Percentiles rank a stretch among this genome's conserved stretches.
Conservation (phyloP, 2,888 invertebrate genomes). For the Bombylius discolor region DNA sequence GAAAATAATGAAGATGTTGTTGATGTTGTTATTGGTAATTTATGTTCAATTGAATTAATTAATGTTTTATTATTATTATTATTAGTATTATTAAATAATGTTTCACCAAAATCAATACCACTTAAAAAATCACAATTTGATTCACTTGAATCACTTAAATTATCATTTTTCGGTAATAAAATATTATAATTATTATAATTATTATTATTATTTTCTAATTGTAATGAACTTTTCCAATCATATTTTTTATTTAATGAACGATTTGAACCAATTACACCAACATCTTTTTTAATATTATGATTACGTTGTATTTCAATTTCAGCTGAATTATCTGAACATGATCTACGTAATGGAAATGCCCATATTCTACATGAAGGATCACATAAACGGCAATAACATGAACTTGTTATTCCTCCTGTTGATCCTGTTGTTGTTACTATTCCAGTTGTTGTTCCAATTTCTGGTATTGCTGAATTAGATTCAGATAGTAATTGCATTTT, state of each 20-base stretch:
- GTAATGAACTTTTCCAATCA: constrained; percentile 18
- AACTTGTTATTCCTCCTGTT: constrained; percentile 1
- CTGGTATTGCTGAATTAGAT: not conserved
- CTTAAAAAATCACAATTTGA: constrained; percentile 31
- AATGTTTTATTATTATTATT: not conserved
- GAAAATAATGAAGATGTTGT: not conserved
- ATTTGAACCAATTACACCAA: constrained; percentile 21
- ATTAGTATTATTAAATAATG: constrained; percentile 24
- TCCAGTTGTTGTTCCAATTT: constrained; percentile 1
- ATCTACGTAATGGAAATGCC: constrained; percentile 35
- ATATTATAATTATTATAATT: not conserved
- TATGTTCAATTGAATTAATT: not conserved
- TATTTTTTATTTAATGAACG: constrained; percentile 17
- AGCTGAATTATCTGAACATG: constrained; percentile 31
- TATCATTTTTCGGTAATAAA: constrained; percentile 13
- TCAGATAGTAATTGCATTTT: not conserved
- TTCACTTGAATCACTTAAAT: constrained; percentile 26
- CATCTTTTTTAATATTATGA: constrained; percentile 14
- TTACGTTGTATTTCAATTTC: constrained; percentile 17
- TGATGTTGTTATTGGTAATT: not conserved
- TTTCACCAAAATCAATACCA: constrained; percentile 32
- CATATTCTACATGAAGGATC: constrained; percentile 34
- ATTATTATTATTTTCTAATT: constrained; percentile 11
- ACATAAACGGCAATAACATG: constrained; percentile 24
- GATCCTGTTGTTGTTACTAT: not conserved